Evolutionary conservation across 1,140 invertebrate genomes (phyloP), one percentile per base, ranked within the genome.

Genomic region (Drosophila kurseongensis): DNA sequence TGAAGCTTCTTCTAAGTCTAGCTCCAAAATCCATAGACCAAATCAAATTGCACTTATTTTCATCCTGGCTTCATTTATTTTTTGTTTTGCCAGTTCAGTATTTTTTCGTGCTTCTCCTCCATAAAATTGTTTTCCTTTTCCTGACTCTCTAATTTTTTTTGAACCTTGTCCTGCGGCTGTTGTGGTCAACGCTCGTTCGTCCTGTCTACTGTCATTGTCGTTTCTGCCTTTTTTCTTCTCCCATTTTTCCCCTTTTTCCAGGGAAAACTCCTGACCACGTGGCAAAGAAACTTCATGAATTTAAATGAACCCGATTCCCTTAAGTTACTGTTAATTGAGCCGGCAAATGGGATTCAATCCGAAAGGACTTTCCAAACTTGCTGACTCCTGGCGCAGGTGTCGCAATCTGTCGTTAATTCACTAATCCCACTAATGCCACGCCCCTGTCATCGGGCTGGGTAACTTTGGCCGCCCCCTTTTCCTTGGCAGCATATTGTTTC

Each of bases 271-370:
- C 55, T 27, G 61, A 52, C 51, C 74, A 40, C 52, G 80, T 84
- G 35, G 58, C 52, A 32, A 35, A 35, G 41, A 47, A 75, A 72
- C 60, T 82, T 67, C 69, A 72, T 78, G 82, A 62, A 72, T 82
- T 79, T 78, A 69, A 89, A 80, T 84, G 75, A 84, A 67, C 55
- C 65, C 16, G 51, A 68, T 61, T 65, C 57, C 62, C 71, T 44
- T 65, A 79, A 79, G 75, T 79, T 76, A 83, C 73, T 68, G 80
- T 74, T 86, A 86, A 86, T 86, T 83, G 83, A 86, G 79, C 78
- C 66, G 56, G 81, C 72, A 83, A 82, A 83, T 65, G 60, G 54
- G 55, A 86, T 78, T 86, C 77, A 85, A 80, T 85, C 68, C 63
- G 66, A 85, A 66, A 59, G 55, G 51, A 48, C 47, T 57, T 63